phyloP scores from a whole-genome alignment of 2,888 invertebrate species.

The Hemithea aestivaria region DNA sequence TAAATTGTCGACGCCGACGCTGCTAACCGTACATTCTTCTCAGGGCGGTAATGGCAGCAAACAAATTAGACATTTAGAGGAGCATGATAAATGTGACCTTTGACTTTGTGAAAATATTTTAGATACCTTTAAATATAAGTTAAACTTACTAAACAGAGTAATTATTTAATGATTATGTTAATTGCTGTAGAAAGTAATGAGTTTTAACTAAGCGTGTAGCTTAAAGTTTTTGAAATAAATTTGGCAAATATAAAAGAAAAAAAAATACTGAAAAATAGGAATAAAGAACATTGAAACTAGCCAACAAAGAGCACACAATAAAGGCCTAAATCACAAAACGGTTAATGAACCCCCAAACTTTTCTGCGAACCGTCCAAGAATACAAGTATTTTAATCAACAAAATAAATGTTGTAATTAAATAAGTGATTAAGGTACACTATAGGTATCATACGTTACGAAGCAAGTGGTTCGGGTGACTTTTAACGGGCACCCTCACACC shows the following conservation, averaged over 20 bases:
- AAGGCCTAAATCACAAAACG: no score
- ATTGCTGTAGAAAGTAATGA: no score
- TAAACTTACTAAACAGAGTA: no score
- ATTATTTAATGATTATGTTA: no score
- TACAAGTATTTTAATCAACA: slow-evolving; percentile 73
- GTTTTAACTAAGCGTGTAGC: no score
- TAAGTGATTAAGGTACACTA: slow-evolving; percentile 76
- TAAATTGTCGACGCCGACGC: slow-evolving; percentile 68
- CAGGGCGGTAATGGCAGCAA: slow-evolving; percentile 47
- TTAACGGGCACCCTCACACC: slow-evolving; percentile 12
- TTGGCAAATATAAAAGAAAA: background rate
- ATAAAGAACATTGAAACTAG: no score
- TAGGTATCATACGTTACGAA: slow-evolving; percentile 67
- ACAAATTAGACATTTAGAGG: slow-evolving; percentile 21
- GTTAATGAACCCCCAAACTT: slow-evolving; percentile 8
- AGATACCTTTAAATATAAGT: no score
- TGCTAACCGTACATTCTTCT: slow-evolving; percentile 70
- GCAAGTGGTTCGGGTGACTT: slow-evolving; percentile 57
- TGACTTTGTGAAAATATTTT: slow-evolving; percentile 3
- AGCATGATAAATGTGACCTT: slow-evolving; percentile 4
- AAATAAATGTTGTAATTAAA: slow-evolving; percentile 76
- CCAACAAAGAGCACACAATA: no score
- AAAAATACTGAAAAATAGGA: background rate
- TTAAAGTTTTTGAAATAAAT: no score
- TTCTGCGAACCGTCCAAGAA: slow-evolving; percentile 45